phyloP scores from a whole-genome alignment of 2,113 vertebrate genomes.

The Amphiprion percula region DNA sequence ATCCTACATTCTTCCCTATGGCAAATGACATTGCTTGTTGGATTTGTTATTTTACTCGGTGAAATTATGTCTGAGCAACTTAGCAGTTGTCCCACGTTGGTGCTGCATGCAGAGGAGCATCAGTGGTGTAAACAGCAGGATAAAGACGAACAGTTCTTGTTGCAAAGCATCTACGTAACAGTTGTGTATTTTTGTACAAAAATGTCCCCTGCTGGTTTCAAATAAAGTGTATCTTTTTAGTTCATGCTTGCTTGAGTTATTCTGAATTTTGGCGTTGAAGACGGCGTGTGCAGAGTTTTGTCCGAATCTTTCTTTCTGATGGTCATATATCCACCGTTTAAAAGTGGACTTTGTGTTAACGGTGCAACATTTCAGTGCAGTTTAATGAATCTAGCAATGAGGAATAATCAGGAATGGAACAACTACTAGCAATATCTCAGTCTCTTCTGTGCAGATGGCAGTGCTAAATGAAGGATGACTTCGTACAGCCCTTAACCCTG shows the following conservation, averaged over 20 bases:
- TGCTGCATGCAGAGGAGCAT: constrained; percentile 67
- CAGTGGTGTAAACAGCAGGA: constrained; percentile 59
- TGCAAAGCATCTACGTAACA: constrained; percentile 67
- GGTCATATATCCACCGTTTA: too few species aligned
- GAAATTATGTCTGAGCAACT: constrained; percentile 64
- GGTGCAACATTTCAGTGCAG: background rate
- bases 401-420: background rate
- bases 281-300: background rate
- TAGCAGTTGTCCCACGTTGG: constrained; percentile 55
- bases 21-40: constrained; percentile 73
- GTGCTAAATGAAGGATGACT: too few species aligned
- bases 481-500: too few species aligned
- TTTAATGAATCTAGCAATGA: background rate
- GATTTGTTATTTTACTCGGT: constrained; percentile 68
- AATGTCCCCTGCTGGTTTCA: constrained; percentile 76
- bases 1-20: constrained; percentile 72
- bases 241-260: constrained; percentile 66
- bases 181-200: constrained; percentile 85
- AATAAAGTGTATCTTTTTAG: constrained; percentile 86
- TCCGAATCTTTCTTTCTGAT: background rate
- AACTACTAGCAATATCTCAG: background rate
- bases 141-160: constrained; percentile 64
- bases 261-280: constrained; percentile 10
- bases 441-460: background rate
- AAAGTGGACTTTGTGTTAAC: too few species aligned